Percentiles rank a stretch among this genome's conserved stretches.
Evolutionary conservation across 2,888 invertebrate species (phyloP).

Genomic region (Pseudoips prasinana): DNA sequence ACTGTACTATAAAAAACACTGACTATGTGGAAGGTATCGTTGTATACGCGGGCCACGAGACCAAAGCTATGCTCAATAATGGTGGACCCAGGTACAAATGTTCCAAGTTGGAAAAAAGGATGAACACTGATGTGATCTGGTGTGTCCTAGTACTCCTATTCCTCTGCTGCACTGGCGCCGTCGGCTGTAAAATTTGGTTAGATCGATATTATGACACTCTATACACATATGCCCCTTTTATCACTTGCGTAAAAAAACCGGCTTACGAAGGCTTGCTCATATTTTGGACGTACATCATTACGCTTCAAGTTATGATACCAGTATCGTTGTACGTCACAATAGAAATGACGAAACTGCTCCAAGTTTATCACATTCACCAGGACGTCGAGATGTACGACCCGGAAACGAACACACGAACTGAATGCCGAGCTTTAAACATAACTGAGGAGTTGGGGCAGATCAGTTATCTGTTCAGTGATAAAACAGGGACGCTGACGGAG

Average conservation of each 20-base stretch:
- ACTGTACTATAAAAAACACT: slow-evolving; percentile 97
- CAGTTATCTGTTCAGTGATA: slow-evolving; percentile 96
- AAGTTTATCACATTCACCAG: slow-evolving; percentile 97
- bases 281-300: slow-evolving; percentile 98
- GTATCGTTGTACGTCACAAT: slow-evolving; percentile 97
- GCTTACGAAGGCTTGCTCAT: slow-evolving; percentile 90
- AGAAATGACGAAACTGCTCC: slow-evolving; percentile 97
- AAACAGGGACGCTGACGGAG: slow-evolving; percentile 98
- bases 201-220: slow-evolving; percentile 71
- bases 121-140: slow-evolving; percentile 98
- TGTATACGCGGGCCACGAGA: slow-evolving; percentile 98
- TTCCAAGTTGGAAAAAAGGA: slow-evolving; percentile 94
- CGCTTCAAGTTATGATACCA: slow-evolving; percentile 98
- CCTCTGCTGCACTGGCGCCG: slow-evolving; percentile 94
- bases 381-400: slow-evolving; percentile 94
- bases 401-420: slow-evolving; percentile 86
- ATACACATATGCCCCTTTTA: slow-evolving; percentile 84
- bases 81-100: slow-evolving; percentile 97
- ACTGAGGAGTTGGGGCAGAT: slow-evolving; percentile 98
- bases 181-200: slow-evolving; percentile 94
- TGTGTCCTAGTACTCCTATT: slow-evolving; percentile 95
- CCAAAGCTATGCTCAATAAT: slow-evolving; percentile 98
- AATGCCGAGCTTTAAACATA: slow-evolving; percentile 97
- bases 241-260: slow-evolving; percentile 83
- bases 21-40: slow-evolving; percentile 98